Conservation (phyloP, 2,888 invertebrate genomes). For the Heliconius erato region DNA sequence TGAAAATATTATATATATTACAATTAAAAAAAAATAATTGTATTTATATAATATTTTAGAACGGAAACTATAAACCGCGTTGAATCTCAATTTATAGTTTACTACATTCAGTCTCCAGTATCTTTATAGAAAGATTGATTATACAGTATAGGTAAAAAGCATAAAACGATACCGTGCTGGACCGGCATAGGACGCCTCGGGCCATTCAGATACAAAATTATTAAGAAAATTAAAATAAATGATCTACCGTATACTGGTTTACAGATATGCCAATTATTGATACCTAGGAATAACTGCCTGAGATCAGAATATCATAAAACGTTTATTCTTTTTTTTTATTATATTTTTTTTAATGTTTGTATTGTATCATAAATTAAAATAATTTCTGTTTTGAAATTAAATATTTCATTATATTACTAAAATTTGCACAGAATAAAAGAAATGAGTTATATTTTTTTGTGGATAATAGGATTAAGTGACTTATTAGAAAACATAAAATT, state of each 20-base stretch:
- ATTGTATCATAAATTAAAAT: not conserved
- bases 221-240: slow-evolving; percentile 86
- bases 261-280: slow-evolving; percentile 85
- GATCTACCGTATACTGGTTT: slow-evolving; percentile 78
- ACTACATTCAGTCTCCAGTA: slow-evolving; percentile 47
- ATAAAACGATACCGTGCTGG: slow-evolving; percentile 72
- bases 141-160: slow-evolving; percentile 77
- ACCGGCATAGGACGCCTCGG: slow-evolving; percentile 69
- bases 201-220: slow-evolving; percentile 83
- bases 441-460: no score
- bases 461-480: no score
- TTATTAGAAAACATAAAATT: no score
- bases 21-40: not conserved
- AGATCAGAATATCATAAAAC: slow-evolving; percentile 10
- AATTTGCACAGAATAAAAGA: not conserved
- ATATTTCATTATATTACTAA: not conserved
- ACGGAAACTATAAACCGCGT: slow-evolving; percentile 3
- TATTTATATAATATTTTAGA: not conserved
- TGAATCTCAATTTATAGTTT: slow-evolving; percentile 10
- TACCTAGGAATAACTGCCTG: slow-evolving; percentile 56
- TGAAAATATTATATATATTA: not conserved
- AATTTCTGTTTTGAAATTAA: not conserved
- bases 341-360: not conserved
- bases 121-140: slow-evolving; percentile 72
- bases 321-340: not conserved